Evolutionary conservation across 2,113 vertebrate species (phyloP).

Genomic region (Actenoides lindsayi): DNA sequence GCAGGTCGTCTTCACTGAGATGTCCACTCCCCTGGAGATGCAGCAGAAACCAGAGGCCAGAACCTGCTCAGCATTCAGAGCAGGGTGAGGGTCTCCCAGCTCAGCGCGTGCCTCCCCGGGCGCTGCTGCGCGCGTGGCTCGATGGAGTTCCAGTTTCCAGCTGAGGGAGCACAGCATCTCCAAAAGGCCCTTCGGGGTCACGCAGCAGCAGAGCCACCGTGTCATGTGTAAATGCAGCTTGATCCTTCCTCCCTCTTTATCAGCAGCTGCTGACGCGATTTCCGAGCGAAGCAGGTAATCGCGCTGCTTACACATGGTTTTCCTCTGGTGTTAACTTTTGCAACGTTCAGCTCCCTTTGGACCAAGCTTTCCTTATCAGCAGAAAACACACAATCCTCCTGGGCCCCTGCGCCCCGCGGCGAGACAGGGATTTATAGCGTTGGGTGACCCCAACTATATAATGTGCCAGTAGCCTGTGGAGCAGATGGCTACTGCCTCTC

Average conservation of each 20-base stretch:
- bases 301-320: neutral
- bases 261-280: neutral
- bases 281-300: neutral
- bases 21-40: neutral
- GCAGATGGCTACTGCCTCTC: slow-evolving; percentile 46
- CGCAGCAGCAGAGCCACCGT: neutral
- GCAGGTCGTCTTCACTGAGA: neutral
- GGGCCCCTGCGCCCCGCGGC: neutral
- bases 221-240: neutral
- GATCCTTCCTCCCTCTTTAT: slow-evolving; percentile 6
- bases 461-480: slow-evolving; percentile 1
- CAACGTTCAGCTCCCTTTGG: neutral
- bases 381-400: neutral
- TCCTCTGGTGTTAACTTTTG: neutral
- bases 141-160: neutral
- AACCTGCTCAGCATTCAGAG: neutral
- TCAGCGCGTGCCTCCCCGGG: neutral
- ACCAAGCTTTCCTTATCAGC: slow-evolving; percentile 48
- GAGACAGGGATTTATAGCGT: neutral
- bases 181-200: neutral
- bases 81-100: neutral
- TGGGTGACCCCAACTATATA: neutral
- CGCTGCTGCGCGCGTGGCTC: neutral
- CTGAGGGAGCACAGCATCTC: neutral
- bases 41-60: neutral